These are phyloP conservation scores for Pterostichus niger DNA, from an alignment of 2,888 invertebrate species.

Conservation along the genomic window DNA sequence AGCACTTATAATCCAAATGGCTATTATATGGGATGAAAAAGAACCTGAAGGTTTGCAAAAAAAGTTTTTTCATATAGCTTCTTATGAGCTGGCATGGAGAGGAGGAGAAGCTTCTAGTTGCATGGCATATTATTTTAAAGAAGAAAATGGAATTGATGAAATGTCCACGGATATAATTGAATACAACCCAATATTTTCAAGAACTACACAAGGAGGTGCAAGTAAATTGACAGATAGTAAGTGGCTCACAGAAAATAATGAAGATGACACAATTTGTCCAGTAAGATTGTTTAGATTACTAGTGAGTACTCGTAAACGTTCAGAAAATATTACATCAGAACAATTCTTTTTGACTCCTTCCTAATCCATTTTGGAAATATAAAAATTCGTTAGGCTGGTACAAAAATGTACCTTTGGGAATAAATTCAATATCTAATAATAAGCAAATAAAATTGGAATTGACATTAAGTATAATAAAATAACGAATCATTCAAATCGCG, in stretches of 20 bases:
- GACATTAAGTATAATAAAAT: neutral
- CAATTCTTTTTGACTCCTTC: constrained; percentile 31
- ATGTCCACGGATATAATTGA: constrained; percentile 66
- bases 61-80: constrained; percentile 67
- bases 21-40: constrained; percentile 33
- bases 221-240: constrained; percentile 67
- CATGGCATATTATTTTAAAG: constrained; percentile 56
- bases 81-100: constrained; percentile 67
- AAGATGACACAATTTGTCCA: constrained; percentile 65
- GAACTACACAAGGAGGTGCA: constrained; percentile 68
- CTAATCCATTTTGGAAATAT: neutral
- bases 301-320: constrained; percentile 63
- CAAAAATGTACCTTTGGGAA: neutral
- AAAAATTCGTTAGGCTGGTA: neutral
- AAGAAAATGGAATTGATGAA: constrained; percentile 64
- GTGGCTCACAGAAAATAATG: constrained; percentile 67
- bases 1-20: no score
- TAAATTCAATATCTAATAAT: no score
- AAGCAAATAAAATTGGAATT: neutral
- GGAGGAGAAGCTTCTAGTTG: constrained; percentile 66
- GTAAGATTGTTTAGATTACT: constrained; percentile 65
- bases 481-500: neutral
- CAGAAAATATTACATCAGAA: constrained; percentile 59
- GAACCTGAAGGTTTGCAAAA: constrained; percentile 65
- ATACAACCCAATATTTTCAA: constrained; percentile 69